phyloP scores from a whole-genome alignment of 2,113 vertebrate species.

The Isichthys henryi region DNA sequence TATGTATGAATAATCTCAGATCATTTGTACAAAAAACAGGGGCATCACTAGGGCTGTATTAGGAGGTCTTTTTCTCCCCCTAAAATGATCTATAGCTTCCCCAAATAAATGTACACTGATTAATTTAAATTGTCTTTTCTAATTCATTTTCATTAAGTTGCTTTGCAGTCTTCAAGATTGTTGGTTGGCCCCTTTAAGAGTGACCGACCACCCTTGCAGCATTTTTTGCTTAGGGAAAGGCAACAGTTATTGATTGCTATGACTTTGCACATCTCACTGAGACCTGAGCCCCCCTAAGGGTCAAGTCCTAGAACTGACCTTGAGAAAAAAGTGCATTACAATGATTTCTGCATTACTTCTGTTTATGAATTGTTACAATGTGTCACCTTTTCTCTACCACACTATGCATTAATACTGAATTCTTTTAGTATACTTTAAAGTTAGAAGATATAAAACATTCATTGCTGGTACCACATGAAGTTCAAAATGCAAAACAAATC shows the following conservation, averaged over 20 bases:
- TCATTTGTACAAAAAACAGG: not conserved
- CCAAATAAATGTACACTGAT: not conserved
- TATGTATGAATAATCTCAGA: not conserved
- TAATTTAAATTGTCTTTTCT: not conserved
- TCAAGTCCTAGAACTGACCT: not conserved
- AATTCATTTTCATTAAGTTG: not conserved
- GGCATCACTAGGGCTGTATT: not conserved
- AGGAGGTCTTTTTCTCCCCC: not conserved
- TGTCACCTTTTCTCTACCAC: not conserved
- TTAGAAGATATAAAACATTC: not conserved
- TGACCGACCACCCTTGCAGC: not conserved
- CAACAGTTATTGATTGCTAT: not conserved
- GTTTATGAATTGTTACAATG: not conserved
- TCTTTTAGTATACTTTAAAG: not conserved
- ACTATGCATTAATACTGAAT: not conserved
- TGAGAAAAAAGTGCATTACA: not conserved
- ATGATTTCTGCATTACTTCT: not conserved
- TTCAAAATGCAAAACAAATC: not conserved
- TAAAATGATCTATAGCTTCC: not conserved
- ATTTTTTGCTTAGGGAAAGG: not conserved
- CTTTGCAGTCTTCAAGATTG: not conserved
- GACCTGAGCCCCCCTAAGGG: not conserved
- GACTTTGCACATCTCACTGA: not conserved
- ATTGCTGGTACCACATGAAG: not conserved
- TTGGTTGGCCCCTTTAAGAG: not conserved